phyloP scores from a whole-genome alignment of 2,888 invertebrate species.

The Xanthia icteritia region DNA sequence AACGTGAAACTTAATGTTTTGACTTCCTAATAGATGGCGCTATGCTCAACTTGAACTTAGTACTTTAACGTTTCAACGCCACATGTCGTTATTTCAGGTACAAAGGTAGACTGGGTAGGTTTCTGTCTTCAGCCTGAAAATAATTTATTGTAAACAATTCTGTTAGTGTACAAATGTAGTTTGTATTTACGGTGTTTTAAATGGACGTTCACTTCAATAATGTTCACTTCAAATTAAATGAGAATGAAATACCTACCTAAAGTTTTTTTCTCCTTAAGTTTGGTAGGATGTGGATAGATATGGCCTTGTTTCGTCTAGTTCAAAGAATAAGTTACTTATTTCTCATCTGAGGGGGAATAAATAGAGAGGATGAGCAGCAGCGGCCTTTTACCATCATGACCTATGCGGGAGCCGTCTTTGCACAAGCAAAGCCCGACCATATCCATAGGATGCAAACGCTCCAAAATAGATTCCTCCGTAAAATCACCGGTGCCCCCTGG shows the following conservation, averaged over 20 bases:
- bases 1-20: neutral
- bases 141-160: neutral
- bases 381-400: too few relatives aligned
- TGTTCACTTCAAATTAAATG: neutral
- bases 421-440: too few relatives aligned
- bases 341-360: too few relatives aligned
- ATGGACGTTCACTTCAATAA: neutral
- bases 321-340: neutral
- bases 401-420: too few relatives aligned
- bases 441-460: too few relatives aligned
- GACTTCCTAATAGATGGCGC: conserved; percentile 25
- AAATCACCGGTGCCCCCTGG: too few relatives aligned
- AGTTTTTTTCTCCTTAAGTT: neutral
- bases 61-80: neutral
- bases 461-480: too few relatives aligned
- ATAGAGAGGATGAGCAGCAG: neutral
- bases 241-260: neutral
- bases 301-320: neutral
- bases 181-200: neutral
- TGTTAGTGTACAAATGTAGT: too few relatives aligned
- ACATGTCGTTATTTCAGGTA: conserved; percentile 26
- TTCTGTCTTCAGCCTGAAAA: neutral
- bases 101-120: neutral
- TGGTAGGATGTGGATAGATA: neutral
- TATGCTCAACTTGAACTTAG: neutral